Evolutionary conservation across 2,113 vertebrate species (phyloP).

Genomic region (Pelmatolapia mariae): DNA sequence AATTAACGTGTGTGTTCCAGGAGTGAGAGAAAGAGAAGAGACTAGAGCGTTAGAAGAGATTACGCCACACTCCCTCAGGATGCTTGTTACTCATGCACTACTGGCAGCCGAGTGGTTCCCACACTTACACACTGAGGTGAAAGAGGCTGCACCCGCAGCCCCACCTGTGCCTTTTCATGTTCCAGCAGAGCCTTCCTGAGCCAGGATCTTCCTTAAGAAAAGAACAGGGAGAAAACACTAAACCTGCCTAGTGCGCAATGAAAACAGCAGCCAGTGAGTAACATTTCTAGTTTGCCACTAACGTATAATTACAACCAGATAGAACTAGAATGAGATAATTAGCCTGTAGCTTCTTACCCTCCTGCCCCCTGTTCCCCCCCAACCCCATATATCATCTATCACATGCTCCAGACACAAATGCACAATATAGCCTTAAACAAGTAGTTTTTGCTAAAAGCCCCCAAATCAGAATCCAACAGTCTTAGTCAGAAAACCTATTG

Average conservation of each 20-base stretch:
- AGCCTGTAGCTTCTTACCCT: background rate
- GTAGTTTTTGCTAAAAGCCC: fast-evolving
- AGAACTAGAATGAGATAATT: conserved; percentile 45
- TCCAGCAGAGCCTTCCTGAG: conserved; percentile 59
- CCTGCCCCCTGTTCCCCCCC: too few relatives aligned
- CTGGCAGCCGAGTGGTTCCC: conserved; percentile 67
- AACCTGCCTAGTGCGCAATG: conserved; percentile 47
- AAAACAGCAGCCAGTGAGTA: conserved; percentile 53
- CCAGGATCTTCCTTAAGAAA: conserved; percentile 55
- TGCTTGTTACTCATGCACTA: conserved; percentile 75
- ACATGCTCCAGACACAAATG: background rate
- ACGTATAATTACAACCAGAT: conserved; percentile 63
- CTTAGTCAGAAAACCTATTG: background rate
- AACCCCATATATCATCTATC: background rate
- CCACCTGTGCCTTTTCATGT: conserved; percentile 73
- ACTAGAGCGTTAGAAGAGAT: conserved; percentile 67
- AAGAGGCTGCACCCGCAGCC: conserved; percentile 64
- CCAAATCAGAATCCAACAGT: background rate
- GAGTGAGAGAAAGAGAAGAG: conserved; percentile 41
- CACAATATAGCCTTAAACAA: background rate
- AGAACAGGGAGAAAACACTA: conserved; percentile 43
- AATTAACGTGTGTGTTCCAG: conserved; percentile 53
- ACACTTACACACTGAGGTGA: conserved; percentile 71
- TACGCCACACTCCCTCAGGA: conserved; percentile 72
- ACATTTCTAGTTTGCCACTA: conserved; percentile 34